Evolutionary conservation across 2,888 invertebrate genomes (phyloP), one percentile per base, ranked within the genome.

Genomic region (Pseudeuparius sepicola): DNA sequence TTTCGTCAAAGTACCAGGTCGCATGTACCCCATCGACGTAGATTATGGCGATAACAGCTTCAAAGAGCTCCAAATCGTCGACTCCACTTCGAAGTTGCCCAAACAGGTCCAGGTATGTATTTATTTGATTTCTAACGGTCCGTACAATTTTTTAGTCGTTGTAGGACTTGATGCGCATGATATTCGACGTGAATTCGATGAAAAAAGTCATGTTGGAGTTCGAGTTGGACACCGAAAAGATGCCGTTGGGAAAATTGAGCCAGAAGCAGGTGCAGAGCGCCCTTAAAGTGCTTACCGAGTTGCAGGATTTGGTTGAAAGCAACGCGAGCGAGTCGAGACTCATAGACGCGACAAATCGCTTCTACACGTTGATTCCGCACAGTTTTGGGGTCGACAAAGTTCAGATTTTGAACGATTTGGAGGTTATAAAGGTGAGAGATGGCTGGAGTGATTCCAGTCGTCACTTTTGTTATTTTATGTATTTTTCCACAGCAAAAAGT

Each of bases 161-260:
- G 3, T 24, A 42, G 40, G 73, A 82, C 40, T 65, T 98, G 3
- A 71, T 98, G 12, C 70, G 74, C 39, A 68, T 84, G 47, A 83
- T 98, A 38, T 98, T 98, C 62, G 89, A 98, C 59, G 74, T 94
- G 1, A 73, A 86, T 39, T 67, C 70, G 4, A 97, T 98, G 96
- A 92, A 92, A 57, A 78, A 78, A 56, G 82, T 88, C 0, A 78
- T 98, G 75, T 60, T 86, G 55, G 93, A 96, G 57, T 96, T 93
- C 63, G 93, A 98, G 68, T 67, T 98, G 47, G 97, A 98, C 60
- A 75, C 87, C 50, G 90, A 93, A 43, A 96, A 97, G 65, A 96
- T 98, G 97, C 98, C 98, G 0, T 65, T 98, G 5, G 98, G 97
- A 13, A 97, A 97, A 64, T 62, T 98, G 7, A 93, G 93, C 2